Base-by-base conservation (phyloP, 2,888 invertebrate genomes). In the Cantharis rufa region DNA sequence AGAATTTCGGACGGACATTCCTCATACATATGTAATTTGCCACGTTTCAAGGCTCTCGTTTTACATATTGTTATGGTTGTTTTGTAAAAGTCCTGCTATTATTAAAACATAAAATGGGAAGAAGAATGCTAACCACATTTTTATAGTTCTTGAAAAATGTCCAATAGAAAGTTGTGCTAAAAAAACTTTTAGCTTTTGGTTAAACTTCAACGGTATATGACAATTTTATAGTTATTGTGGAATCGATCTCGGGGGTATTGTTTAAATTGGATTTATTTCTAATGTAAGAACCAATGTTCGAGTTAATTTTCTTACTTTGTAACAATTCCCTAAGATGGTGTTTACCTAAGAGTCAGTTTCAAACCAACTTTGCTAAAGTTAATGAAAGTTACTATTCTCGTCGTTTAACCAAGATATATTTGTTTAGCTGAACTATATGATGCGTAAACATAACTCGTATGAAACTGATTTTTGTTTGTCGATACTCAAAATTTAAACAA, bases 251-350 rank as follows among this genome's bases (percentile, higher is more conserved):
- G 18, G 11, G 73, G 69, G 73, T 69, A 69, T 24, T 27, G 69
- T 69, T 32, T 21, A 69, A 69, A 73, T 73, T 73, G 73, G 73
- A 73, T 69, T 73, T 62, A 48, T 63, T 73, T 73, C 62, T 73
- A 18, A 32, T 69, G 73, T 68, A 73, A 32, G 73, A 73, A 63
- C 69, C 73, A 69, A 73, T 73, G 69, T 69, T 27, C 18, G 28
- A 73, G 73, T 69, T 73, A 73, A 73, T 73, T 73, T 73, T 73
- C 73, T 73, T 69, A 74, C 70, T 74, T 74, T 70, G 74, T 63
- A 70, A 74, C 74, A 74, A 74, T 74, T 74, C 74, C 74, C 74
- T 70, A 63, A 63, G 70, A 28, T 63, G 62, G 70, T 74, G 74
- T 74, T 74, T 74, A 69, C 74, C 63, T 70, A 74, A 74, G 74